Evolutionary conservation across 1,140 invertebrate genomes (phyloP).

Genomic region (Aleiodes sp.): DNA sequence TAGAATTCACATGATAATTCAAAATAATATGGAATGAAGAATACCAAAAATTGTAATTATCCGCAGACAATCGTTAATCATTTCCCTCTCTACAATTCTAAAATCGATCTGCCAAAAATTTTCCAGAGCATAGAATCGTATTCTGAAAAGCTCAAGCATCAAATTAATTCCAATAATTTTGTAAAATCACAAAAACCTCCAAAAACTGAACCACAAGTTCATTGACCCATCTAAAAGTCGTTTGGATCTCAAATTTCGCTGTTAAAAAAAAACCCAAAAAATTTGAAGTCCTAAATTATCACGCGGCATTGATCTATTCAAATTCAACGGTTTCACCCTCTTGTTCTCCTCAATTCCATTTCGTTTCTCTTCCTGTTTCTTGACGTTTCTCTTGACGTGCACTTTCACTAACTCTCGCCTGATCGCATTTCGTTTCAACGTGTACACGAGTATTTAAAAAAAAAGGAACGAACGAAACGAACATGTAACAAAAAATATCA

Average conservation of each 20-base stretch:
- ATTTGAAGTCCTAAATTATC: constrained; percentile 10
- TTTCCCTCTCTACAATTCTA: no score
- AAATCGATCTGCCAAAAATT: no score
- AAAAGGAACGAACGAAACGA: neutral
- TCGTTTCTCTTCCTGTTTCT: constrained; percentile 11
- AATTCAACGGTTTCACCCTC: constrained; percentile 14
- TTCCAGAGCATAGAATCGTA: no score
- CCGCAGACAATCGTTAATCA: no score
- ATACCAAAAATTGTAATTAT: no score
- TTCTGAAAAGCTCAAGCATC: no score
- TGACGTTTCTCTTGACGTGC: constrained; percentile 1
- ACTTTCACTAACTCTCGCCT: neutral
- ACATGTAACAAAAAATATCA: neutral
- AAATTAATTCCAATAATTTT: no score
- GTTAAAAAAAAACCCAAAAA: neutral
- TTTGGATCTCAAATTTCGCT: neutral
- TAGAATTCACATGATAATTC: no score
- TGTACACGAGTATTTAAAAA: neutral
- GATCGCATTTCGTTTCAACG: neutral
- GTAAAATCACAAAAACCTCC: neutral
- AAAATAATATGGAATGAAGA: no score
- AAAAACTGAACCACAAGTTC: neutral
- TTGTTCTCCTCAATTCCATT: constrained; percentile 5
- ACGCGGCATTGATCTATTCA: neutral
- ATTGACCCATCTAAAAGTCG: neutral